These are phyloP conservation scores for Synchiropus splendidus DNA, from an alignment of 2,113 vertebrate species.

Conservation along the genomic window DNA sequence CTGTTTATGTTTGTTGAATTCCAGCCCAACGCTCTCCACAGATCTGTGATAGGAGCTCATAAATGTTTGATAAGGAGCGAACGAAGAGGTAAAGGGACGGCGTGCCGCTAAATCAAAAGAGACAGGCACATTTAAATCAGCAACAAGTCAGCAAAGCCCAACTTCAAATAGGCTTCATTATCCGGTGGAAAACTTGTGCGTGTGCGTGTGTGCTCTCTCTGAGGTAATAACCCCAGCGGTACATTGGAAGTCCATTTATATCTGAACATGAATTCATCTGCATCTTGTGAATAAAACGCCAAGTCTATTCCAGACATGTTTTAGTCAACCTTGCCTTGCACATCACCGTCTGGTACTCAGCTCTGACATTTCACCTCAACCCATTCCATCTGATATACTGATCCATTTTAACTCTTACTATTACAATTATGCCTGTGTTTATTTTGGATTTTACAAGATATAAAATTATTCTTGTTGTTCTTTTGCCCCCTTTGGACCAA, in stretches of 20 bases:
- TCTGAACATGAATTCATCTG: slow-evolving; percentile 8
- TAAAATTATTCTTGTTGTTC: too few relatives aligned
- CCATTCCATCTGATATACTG: too few relatives aligned
- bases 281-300: too few relatives aligned
- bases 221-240: background rate
- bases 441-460: too few relatives aligned
- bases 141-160: slow-evolving; percentile 32
- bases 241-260: background rate
- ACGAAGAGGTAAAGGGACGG: slow-evolving; percentile 50
- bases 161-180: slow-evolving; percentile 34
- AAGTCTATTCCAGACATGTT: too few relatives aligned
- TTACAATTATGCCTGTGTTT: too few relatives aligned
- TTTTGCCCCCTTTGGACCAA: too few relatives aligned
- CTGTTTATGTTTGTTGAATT: slow-evolving; percentile 57
- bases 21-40: slow-evolving; percentile 34
- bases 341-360: too few relatives aligned
- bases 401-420: too few relatives aligned
- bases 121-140: slow-evolving; percentile 38
- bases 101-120: slow-evolving; percentile 35
- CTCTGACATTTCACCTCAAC: too few relatives aligned
- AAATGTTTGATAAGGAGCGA: slow-evolving; percentile 59
- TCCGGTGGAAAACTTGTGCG: slow-evolving; percentile 7
- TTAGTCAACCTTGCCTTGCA: too few relatives aligned
- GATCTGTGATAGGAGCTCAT: slow-evolving; percentile 50
- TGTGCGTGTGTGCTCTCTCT: background rate